Base-by-base conservation (phyloP, 1,140 invertebrate species). In the Drosophila nigromelanica region DNA sequence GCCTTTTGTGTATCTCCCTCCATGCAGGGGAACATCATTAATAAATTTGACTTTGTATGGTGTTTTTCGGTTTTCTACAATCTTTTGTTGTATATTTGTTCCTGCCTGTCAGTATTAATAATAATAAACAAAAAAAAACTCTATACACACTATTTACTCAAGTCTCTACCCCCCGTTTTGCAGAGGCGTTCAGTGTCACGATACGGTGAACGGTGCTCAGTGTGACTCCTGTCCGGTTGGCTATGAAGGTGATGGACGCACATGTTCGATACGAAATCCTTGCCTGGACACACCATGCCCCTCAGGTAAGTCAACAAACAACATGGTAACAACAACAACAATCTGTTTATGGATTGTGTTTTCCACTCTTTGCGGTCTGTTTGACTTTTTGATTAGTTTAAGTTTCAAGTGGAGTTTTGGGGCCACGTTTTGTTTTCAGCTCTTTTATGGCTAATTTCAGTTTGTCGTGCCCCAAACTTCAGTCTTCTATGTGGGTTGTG, bases 221-320 rank as follows among this genome's bases (percentile, higher is more conserved):
- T 98, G 98, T 92, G 97, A 96, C 2, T 90, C 95, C 0, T 99
- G 98, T 93, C 98, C 98, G 2, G 54, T 92, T 6, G 97, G 97
- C 10, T 97, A 95, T 90, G 93, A 94, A 10, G 98, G 98, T 18
- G 95, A 99, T 90, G 98, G 98, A 0, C 93, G 94, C 74, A 92
- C 93, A 7, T 98, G 97, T 90, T 93, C 94, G 59, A 92, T 93
- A 50, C 93, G 94, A 45, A 93, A 94, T 42, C 92, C 94, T 5
- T 98, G 97, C 90, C 94, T 96, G 33, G 93, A 93, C 33, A 93
- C 94, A 69, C 96, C 96, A 12, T 98, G 97, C 91, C 95, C 94
- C 90, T 92, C 93, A 73, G 94, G 94, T 94, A 91, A 91, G 92
- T 90, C 51, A 69, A 61, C 12, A 47, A 2, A 39, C 39, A 14